Conservation (phyloP, 2,113 vertebrate genomes). For the Pipra filicauda region DNA sequence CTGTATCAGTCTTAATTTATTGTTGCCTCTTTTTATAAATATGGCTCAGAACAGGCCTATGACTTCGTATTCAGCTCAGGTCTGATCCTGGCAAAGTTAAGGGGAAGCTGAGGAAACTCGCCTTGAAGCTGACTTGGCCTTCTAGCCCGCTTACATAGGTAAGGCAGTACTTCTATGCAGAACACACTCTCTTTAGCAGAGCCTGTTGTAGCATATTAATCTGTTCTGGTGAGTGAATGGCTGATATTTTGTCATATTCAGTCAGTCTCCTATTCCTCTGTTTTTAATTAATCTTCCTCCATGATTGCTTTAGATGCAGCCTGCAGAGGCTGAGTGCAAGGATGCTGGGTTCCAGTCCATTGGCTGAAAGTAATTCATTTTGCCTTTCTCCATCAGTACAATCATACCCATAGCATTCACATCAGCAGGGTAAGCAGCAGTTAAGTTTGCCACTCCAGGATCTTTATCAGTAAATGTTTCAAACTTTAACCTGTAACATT, state of each 20-base stretch:
- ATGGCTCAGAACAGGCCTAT: neutral
- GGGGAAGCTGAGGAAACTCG: neutral
- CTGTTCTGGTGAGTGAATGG: neutral
- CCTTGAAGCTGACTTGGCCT: neutral
- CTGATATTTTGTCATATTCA: conserved; percentile 13
- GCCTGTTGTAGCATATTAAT: neutral
- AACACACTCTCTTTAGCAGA: neutral
- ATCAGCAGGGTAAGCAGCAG: neutral
- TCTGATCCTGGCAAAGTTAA: neutral
- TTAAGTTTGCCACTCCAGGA: conserved; percentile 16
- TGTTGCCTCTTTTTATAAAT: neutral
- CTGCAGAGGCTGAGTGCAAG: conserved; percentile 84
- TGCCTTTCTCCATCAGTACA: neutral
- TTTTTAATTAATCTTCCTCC: conserved; percentile 79
- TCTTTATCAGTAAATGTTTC: conserved; percentile 87
- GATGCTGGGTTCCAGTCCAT: conserved; percentile 70
- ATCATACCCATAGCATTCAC: neutral
- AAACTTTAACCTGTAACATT: conserved; percentile 77
- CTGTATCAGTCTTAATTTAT: neutral
- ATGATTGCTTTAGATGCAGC: conserved; percentile 63
- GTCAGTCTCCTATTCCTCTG: conserved; percentile 87
- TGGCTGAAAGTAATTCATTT: conserved; percentile 54
- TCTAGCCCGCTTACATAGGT: neutral
- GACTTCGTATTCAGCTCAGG: neutral
- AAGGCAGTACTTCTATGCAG: neutral